Evolutionary conservation across 2,888 invertebrate species (phyloP), one percentile per base, ranked within the genome.

Genomic region (Sceliomorpha sp.): DNA sequence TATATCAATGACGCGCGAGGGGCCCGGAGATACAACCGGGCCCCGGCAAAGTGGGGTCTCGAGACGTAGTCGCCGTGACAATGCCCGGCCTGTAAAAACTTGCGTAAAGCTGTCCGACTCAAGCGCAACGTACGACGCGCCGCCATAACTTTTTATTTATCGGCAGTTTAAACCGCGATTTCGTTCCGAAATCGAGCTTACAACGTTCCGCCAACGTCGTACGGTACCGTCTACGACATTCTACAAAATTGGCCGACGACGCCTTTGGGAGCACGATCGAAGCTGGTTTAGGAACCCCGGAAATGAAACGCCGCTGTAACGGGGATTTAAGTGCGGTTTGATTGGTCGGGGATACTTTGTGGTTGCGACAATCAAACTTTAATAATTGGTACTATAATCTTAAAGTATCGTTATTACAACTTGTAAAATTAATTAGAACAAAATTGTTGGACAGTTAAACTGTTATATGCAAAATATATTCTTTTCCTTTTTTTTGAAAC

Each of bases 91-190:
- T 70, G 75, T 80, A 81, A 81, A 79, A 81, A 81, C 76, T 80
- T 80, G 79, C 76, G 78, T 81, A 79, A 80, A 82, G 74, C 76
- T 79, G 77, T 79, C 77, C 78, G 72, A 76, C 76, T 74, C 53
- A 70, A 53, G 48, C 53, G 34, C 59, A 47, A 45, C 55, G 50
- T 27, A 48, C 34, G 53, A 40, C 50, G 70, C 53, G 17, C 27
- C 40, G 76, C 81, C 70, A 75, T 80, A 79, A 81, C 71, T 77
- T 77, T 80, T 81, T 76, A 79, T 80, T 81, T 80, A 79, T 76
- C 75, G 76, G 63, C 53, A 70, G 67, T 72, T 79, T 75, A 71
- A 76, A 71, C 66, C 70, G 63, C 76, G 74, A 76, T 59, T 60
- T 31, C 27, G 37, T 6, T 34, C 44, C 17, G 44, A 60, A 60